Percentiles rank a stretch among this genome's conserved stretches.
These are phyloP conservation scores for Murina feae DNA, from an alignment of 2,113 vertebrate genomes.

Conservation along the genomic window DNA sequence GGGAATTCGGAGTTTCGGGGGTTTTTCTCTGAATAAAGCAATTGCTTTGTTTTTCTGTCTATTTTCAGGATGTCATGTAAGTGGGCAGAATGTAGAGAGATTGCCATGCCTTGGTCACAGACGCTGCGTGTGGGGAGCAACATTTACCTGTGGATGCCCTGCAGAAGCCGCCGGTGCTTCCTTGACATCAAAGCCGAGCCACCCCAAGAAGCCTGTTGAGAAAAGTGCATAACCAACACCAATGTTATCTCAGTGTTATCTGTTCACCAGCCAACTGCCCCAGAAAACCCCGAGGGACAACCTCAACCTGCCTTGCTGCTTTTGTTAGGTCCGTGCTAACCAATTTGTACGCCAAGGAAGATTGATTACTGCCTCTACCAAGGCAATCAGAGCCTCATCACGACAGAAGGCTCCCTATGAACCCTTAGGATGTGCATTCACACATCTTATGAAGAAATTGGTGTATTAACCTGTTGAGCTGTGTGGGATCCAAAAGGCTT, in stretches of 20 bases:
- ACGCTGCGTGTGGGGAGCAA: background rate
- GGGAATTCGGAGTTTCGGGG: background rate
- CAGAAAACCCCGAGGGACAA: background rate
- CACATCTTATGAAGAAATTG: background rate
- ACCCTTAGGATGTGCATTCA: background rate
- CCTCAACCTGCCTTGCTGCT: background rate
- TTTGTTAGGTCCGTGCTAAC: background rate
- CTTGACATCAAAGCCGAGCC: constrained; percentile 86
- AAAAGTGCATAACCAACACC: constrained; percentile 50
- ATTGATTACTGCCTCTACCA: background rate
- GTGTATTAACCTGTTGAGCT: background rate
- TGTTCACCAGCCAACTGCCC: background rate
- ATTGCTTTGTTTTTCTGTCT: background rate
- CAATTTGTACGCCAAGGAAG: background rate
- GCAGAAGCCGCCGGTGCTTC: constrained; percentile 82
- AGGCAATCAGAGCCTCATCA: background rate
- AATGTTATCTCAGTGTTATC: constrained; percentile 39
- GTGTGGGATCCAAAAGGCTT: background rate
- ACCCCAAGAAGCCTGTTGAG: constrained; percentile 89
- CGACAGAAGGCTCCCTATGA: fast-evolving
- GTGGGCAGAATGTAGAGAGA: background rate
- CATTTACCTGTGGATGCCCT: constrained; percentile 86
- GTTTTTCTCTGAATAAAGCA: background rate
- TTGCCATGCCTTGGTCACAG: background rate
- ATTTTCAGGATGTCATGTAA: background rate